Evolutionary conservation across 2,888 invertebrate genomes (phyloP), one percentile per base, ranked within the genome.

Genomic region (Chrysodeixis includens): DNA sequence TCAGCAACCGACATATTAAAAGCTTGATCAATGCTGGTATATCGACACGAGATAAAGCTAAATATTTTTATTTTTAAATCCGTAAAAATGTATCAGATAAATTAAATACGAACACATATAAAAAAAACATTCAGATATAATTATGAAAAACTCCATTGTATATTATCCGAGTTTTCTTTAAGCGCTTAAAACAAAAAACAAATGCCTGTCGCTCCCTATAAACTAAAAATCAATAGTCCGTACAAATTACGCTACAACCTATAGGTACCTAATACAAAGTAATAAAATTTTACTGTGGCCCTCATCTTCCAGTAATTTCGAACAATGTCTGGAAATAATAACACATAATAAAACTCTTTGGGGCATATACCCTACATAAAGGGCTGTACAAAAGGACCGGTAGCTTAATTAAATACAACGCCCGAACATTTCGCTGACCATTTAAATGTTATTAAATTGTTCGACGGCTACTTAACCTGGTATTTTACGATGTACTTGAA

Each of bases 391-490:
- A 91, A 91, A 90, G 92, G 90, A 83, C 86, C 79, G 32, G 79
- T 69, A 83, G 85, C 91, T 93, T 94, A 93, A 93, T 94, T 93
- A 94, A 93, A 93, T 91, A 92, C 90, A 88, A 85, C 85, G 86
- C 85, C 84, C 84, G 87, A 90, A 90, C 88, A 85, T 91, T 90
- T 87, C 86, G 83, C 85, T 88, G 89, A 88, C 88, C 90, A 91
- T 93, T 94, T 93, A 90, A 91, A 92, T 91, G 92, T 93, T 93
- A 94, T 94, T 94, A 93, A 94, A 93, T 91, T 92, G 93, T 93
- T 92, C 92, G 90, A 90, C 89, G 89, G 87, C 78, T 86, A 86
- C 88, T 90, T 88, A 88, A 89, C 89, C 87, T 85, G 85, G 82
- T 86, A 88, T 88, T 91, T 92, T 92, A 93, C 89, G 88, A 89